A percentile compares a stretch with the other conserved stretches of the same genome.
Conservation (phyloP, 1,140 invertebrate genomes). For the Centruroides sculpturatus region DNA sequence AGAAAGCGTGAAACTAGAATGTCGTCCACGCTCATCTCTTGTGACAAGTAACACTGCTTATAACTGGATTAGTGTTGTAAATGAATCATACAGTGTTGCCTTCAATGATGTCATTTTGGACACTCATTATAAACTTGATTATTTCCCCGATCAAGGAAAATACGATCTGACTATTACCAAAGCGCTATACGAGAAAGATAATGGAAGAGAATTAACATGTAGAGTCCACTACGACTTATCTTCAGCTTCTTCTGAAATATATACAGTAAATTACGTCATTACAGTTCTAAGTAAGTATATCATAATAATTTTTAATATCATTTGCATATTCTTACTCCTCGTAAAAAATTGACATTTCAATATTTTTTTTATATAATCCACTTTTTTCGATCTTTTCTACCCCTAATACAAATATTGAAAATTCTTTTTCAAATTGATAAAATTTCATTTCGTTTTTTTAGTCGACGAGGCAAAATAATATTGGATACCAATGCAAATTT, state of each 20-base stretch:
- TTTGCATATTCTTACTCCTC: too few relatives aligned
- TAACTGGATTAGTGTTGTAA: slow-evolving; percentile 51
- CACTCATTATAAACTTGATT: slow-evolving; percentile 58
- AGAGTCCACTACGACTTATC: too few relatives aligned
- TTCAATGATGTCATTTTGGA: not conserved
- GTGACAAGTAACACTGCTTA: slow-evolving; percentile 33
- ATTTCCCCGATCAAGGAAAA: slow-evolving; percentile 55
- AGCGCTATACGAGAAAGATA: slow-evolving; percentile 63
- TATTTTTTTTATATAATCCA: too few relatives aligned
- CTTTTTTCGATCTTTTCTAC: too few relatives aligned
- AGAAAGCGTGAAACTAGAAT: slow-evolving; percentile 57
- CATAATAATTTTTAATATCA: too few relatives aligned
- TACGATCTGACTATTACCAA: slow-evolving; percentile 64
- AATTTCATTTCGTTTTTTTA: too few relatives aligned
- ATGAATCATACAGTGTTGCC: slow-evolving; percentile 31
- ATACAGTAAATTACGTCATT: slow-evolving; percentile 40
- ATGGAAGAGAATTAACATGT: slow-evolving; percentile 40
- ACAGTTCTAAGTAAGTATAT: slow-evolving; percentile 48
- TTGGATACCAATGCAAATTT: too few relatives aligned
- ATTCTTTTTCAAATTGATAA: too few relatives aligned
- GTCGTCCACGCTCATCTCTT: slow-evolving; percentile 48
- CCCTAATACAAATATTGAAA: not conserved
- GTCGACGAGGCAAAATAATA: too few relatives aligned
- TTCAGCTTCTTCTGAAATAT: too few relatives aligned
- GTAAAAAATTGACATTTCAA: too few relatives aligned